Evolutionary conservation across 2,888 invertebrate species (phyloP).

Genomic region (Hanleya hanleyi): DNA sequence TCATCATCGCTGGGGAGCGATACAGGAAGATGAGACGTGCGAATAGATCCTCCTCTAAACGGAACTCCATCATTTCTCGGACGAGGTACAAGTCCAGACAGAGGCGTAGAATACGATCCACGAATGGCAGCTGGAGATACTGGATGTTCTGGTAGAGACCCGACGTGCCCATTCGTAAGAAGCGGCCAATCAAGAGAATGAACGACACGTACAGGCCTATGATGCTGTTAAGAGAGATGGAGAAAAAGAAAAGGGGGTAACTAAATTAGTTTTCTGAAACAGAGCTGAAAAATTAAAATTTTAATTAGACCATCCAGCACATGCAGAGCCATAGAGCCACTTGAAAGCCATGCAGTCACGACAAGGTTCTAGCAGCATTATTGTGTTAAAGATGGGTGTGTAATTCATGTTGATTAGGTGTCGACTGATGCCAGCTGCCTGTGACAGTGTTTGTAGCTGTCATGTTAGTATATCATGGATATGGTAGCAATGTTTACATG

Average conservation of each 20-base stretch:
- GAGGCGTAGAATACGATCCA: conserved; percentile 77
- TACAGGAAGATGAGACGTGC: conserved; percentile 99
- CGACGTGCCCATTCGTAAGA: conserved; percentile 87
- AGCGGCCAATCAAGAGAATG: conserved; percentile 93
- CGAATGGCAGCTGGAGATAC: conserved; percentile 78
- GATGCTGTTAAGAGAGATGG: conserved; percentile 76
- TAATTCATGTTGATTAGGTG: no score
- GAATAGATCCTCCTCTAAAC: conserved; percentile 97
- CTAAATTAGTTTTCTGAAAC: no score
- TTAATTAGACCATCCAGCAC: no score
- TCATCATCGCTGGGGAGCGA: conserved; percentile 95
- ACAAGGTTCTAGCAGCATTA: no score
- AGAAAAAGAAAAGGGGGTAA: not conserved
- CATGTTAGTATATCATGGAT: no score
- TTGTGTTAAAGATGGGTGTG: no score
- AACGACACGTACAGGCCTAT: conserved; percentile 97
- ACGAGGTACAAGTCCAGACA: conserved; percentile 82
- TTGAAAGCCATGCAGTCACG: no score
- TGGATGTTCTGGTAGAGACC: conserved; percentile 88
- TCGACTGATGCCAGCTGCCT: no score
- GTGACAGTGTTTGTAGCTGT: no score
- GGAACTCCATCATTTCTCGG: conserved; percentile 93
- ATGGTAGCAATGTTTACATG: no score
- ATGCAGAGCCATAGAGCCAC: no score
- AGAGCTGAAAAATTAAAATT: no score